Conservation (phyloP, 2,797 vertebrate genomes). For the Mormyrops attenuatus region DNA sequence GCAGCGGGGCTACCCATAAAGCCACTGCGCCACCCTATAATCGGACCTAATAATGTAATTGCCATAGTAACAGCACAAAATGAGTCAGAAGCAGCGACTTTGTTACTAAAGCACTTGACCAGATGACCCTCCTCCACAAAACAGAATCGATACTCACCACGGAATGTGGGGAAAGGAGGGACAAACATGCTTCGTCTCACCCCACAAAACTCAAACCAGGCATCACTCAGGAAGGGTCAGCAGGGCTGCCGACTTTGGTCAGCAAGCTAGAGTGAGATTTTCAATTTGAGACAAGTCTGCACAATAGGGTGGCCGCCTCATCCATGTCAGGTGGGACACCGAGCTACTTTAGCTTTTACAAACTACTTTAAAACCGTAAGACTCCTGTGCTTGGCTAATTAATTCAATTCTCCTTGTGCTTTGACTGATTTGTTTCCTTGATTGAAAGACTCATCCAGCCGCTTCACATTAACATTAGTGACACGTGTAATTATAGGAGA, state of each 20-base stretch:
- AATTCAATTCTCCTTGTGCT: not conserved
- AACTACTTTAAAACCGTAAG: not conserved
- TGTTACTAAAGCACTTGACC: not conserved
- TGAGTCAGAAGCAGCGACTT: not conserved
- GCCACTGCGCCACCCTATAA: not conserved
- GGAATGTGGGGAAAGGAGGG: not conserved
- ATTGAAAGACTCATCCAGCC: not conserved
- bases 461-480: not conserved
- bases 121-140: not conserved
- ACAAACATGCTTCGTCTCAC: not conserved
- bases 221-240: not conserved
- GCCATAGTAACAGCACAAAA: not conserved
- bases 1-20: not conserved
- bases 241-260: not conserved
- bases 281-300: not conserved
- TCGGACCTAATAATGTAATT: not conserved
- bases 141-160: not conserved
- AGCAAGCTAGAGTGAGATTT: not conserved
- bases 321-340: not conserved
- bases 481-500: not conserved
- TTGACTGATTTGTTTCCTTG: not conserved
- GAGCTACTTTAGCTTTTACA: not conserved
- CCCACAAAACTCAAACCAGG: not conserved
- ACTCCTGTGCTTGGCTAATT: not conserved
- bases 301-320: not conserved